Evolutionary conservation across 2,888 invertebrate species (phyloP).

Genomic region (Chesias legatella): DNA sequence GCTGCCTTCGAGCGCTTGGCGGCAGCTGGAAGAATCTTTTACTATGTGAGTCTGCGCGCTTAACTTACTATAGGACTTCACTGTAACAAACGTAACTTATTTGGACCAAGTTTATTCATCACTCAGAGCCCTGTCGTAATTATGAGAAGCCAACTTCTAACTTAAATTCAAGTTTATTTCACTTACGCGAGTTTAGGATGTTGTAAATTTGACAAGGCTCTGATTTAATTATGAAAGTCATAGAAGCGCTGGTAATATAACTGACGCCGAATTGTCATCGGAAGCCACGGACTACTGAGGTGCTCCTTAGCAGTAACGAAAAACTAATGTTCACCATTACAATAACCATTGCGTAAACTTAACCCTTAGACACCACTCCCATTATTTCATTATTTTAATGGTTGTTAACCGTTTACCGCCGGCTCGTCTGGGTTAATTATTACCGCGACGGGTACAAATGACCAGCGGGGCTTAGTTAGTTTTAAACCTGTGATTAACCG

Average conservation of each 20-base stretch:
- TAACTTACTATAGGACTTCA: constrained; percentile 34
- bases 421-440: constrained; percentile 63
- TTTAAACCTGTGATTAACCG: constrained; percentile 66
- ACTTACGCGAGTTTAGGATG: too few relatives aligned
- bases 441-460: constrained; percentile 70
- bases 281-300: too few relatives aligned
- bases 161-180: too few relatives aligned
- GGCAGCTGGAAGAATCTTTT: constrained; percentile 90
- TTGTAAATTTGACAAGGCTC: too few relatives aligned
- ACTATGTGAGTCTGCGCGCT: constrained; percentile 82
- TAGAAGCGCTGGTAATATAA: too few relatives aligned
- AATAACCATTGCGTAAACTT: constrained; percentile 33
- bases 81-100: too few relatives aligned
- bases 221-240: too few relatives aligned
- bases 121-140: too few relatives aligned
- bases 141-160: too few relatives aligned
- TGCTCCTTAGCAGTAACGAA: constrained; percentile 24
- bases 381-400: constrained; percentile 64
- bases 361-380: constrained; percentile 55
- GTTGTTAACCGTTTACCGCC: constrained; percentile 60
- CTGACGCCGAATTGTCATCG: too few relatives aligned
- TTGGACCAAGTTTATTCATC: too few relatives aligned
- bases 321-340: constrained; percentile 41
- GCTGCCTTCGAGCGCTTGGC: constrained; percentile 87
- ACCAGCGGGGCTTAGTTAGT: constrained; percentile 58